Percentiles rank a stretch among this genome's conserved stretches.
Evolutionary conservation across 2,888 invertebrate species (phyloP).

Genomic region (Yponomeuta sedellus): DNA sequence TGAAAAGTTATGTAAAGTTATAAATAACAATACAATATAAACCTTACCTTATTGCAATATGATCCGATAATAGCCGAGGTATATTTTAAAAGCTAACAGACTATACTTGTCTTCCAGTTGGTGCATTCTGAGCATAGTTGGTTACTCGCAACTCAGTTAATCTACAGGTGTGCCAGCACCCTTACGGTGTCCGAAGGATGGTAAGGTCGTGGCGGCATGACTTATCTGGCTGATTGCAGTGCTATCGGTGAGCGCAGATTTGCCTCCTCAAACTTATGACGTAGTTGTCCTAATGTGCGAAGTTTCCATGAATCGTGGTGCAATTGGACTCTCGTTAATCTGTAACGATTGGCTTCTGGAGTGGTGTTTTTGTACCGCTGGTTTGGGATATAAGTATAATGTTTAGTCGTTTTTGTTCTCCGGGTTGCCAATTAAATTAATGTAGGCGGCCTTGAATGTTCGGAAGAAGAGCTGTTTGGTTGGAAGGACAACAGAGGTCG

Average conservation of each 20-base stretch:
- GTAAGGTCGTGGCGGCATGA: slow-evolving; percentile 24
- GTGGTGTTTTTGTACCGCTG: not conserved
- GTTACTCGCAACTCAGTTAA: no score
- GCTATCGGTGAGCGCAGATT: slow-evolving; percentile 31
- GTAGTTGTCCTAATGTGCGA: not conserved
- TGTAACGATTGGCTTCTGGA: not conserved
- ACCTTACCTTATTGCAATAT: no score
- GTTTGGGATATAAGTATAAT: no score
- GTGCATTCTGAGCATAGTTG: not conserved
- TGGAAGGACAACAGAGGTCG: no score
- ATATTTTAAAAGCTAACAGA: no score
- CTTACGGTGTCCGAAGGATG: not conserved
- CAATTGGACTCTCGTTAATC: not conserved
- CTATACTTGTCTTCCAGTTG: not conserved
- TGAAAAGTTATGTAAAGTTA: no score
- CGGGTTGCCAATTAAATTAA: no score
- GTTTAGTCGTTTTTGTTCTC: no score
- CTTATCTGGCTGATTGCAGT: slow-evolving; percentile 54
- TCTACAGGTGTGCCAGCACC: not conserved
- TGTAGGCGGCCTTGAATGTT: no score
- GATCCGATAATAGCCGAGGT: no score
- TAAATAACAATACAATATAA: no score
- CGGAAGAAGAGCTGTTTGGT: no score
- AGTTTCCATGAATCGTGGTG: not conserved
- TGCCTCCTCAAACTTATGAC: not conserved